A percentile compares a stretch with the other conserved stretches of the same genome.
These are phyloP conservation scores for Pelusios castaneus DNA, from an alignment of 2,113 vertebrate genomes.

Conservation along the genomic window DNA sequence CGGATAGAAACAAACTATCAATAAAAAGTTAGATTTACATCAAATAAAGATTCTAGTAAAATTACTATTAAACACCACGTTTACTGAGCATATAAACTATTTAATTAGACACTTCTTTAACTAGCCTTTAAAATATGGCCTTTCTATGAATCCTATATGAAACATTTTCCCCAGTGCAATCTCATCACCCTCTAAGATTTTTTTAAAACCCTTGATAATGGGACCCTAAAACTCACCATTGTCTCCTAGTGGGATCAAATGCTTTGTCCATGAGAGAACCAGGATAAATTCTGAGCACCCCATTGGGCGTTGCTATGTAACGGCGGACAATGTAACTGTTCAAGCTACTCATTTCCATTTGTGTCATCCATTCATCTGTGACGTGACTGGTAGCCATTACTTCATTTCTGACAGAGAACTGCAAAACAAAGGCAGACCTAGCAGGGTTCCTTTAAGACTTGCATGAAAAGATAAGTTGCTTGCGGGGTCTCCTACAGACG, in stretches of 20 bases:
- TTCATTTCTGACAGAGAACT: conserved; percentile 99
- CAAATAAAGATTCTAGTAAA: not conserved
- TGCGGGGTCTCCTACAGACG: conserved; percentile 63
- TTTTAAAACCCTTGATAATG: conserved; percentile 51
- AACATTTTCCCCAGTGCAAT: conserved; percentile 16
- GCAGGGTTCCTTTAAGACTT: conserved; percentile 77
- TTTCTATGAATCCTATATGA: not conserved
- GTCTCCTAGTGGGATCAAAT: conserved; percentile 98
- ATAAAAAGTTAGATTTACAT: conserved; percentile 3
- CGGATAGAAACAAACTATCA: not conserved
- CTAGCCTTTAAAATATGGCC: not conserved
- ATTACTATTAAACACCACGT: not conserved
- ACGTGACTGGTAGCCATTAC: conserved; percentile 99
- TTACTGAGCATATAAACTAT: accelerated
- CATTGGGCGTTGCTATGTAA: conserved; percentile 99
- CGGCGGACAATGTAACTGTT: conserved; percentile 99
- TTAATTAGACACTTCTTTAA: not conserved
- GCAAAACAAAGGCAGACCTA: conserved; percentile 77
- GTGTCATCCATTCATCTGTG: conserved; percentile 99
- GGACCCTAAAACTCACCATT: conserved; percentile 90
- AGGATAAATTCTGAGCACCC: conserved; percentile 99
- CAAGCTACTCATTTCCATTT: conserved; percentile 98
- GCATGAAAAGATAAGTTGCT: conserved; percentile 72
- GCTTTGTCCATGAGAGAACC: conserved; percentile 99
- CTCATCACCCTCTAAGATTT: conserved; percentile 46